Percentiles rank a stretch among this genome's conserved stretches.
Conservation (phyloP, 92 coral and sea anemone genomes). For the Meandrina meandrites region DNA sequence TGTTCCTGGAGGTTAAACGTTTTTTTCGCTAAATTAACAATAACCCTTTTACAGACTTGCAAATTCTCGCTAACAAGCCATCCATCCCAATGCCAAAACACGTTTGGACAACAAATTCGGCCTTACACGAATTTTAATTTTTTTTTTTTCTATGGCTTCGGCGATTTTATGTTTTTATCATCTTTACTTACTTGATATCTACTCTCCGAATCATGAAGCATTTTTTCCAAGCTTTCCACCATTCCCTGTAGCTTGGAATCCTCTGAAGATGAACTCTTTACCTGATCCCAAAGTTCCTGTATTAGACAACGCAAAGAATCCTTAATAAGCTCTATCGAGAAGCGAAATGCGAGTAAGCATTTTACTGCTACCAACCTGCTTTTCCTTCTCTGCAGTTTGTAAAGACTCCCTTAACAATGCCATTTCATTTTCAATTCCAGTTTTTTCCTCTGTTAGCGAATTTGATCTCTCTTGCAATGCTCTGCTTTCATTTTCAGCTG, state of each 20-base stretch:
- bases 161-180: too few species aligned
- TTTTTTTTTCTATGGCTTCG: too few species aligned
- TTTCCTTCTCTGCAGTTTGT: constrained; percentile 49
- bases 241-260: constrained; percentile 58
- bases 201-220: constrained; percentile 54
- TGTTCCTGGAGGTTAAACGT: constrained; percentile 2
- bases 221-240: constrained; percentile 55
- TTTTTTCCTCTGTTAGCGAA: constrained; percentile 31
- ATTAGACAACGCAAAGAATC: background rate
- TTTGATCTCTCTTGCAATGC: constrained; percentile 6
- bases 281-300: constrained; percentile 70
- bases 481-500: constrained; percentile 10
- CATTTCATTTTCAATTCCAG: constrained; percentile 38
- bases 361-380: constrained; percentile 41
- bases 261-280: constrained; percentile 48
- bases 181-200: constrained; percentile 47
- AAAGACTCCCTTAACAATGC: constrained; percentile 41
- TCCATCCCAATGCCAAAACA: background rate
- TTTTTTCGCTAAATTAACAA: too few species aligned
- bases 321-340: background rate
- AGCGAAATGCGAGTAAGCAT: too few species aligned
- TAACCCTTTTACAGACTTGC: background rate
- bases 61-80: background rate
- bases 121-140: too few species aligned
- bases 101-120: too few species aligned